Evolutionary conservation across 2,113 vertebrate species (phyloP).

Genomic region (Tragelaphus imberbis): DNA sequence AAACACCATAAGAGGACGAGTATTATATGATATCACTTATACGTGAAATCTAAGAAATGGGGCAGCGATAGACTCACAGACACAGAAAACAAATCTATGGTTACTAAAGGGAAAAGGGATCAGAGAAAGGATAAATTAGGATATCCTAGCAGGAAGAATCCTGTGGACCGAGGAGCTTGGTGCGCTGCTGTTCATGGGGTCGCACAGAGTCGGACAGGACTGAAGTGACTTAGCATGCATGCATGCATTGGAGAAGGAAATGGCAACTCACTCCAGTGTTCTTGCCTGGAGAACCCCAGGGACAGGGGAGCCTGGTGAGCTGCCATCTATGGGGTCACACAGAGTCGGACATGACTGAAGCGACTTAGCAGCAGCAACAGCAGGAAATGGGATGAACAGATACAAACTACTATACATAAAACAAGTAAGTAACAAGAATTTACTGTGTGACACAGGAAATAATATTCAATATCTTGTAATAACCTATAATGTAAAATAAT

Average conservation of each 20-base stretch:
- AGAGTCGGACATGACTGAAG: too few relatives aligned
- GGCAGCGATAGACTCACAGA: neutral
- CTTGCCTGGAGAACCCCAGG: too few relatives aligned
- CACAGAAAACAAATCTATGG: neutral
- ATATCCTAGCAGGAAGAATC: neutral
- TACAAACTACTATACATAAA: neutral
- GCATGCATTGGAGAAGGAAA: too few relatives aligned
- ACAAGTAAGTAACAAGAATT: neutral
- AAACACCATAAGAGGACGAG: neutral
- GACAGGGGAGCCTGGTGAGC: too few relatives aligned
- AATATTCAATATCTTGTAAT: neutral
- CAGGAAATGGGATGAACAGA: neutral
- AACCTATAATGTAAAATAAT: neutral
- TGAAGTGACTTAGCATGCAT: too few relatives aligned
- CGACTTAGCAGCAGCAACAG: too few relatives aligned
- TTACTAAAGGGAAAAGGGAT: neutral
- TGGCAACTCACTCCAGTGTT: too few relatives aligned
- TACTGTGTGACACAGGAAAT: neutral
- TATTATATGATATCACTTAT: neutral
- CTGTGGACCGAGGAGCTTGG: too few relatives aligned
- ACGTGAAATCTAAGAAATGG: neutral
- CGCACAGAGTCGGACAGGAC: accelerated
- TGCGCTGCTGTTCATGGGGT: too few relatives aligned
- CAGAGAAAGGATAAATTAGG: neutral
- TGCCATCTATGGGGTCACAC: too few relatives aligned